Evolutionary conservation across 2,888 invertebrate genomes (phyloP).

Genomic region (Caenorhabditis sulstoni): DNA sequence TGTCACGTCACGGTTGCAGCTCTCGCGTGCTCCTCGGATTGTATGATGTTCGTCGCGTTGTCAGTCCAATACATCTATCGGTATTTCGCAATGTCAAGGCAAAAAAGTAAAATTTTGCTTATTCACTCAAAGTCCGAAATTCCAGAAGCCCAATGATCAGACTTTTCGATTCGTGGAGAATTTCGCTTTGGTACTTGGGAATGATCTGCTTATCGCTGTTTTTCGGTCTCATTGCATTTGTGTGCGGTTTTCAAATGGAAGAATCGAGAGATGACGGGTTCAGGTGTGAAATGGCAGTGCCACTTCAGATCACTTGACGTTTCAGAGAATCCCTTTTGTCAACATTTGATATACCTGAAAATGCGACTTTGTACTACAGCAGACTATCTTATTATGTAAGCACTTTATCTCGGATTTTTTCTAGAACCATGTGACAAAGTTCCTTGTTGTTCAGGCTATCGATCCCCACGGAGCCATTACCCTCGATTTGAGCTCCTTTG

Average conservation of each 20-base stretch:
- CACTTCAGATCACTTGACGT: not conserved
- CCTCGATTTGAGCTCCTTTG: slow-evolving; percentile 27
- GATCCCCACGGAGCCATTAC: not conserved
- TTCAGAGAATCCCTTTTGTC: slow-evolving; percentile 10
- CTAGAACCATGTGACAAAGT: not conserved
- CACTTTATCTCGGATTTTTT: too few species aligned
- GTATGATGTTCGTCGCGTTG: slow-evolving; percentile 41
- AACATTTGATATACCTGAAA: slow-evolving; percentile 10
- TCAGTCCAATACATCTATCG: slow-evolving; percentile 28
- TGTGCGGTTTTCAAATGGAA: slow-evolving; percentile 21
- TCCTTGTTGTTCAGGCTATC: not conserved
- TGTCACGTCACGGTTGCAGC: slow-evolving; percentile 11
- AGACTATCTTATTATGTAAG: slow-evolving; percentile 34
- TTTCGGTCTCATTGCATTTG: slow-evolving; percentile 20
- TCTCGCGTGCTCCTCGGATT: slow-evolving; percentile 30
- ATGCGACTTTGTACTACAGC: slow-evolving; percentile 18
- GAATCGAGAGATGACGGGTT: not conserved
- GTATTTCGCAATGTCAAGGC: slow-evolving; percentile 37
- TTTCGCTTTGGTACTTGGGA: slow-evolving; percentile 20
- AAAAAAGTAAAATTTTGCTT: not conserved
- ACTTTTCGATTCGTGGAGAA: slow-evolving; percentile 26
- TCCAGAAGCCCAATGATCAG: slow-evolving; percentile 17
- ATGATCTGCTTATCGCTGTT: slow-evolving; percentile 15
- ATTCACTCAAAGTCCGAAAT: not conserved
- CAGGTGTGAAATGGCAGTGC: slow-evolving; percentile 2